A percentile compares a stretch with the other conserved stretches of the same genome.
Evolutionary conservation across 1,140 invertebrate genomes (phyloP).

Genomic region (Mactra quadrangularis): DNA sequence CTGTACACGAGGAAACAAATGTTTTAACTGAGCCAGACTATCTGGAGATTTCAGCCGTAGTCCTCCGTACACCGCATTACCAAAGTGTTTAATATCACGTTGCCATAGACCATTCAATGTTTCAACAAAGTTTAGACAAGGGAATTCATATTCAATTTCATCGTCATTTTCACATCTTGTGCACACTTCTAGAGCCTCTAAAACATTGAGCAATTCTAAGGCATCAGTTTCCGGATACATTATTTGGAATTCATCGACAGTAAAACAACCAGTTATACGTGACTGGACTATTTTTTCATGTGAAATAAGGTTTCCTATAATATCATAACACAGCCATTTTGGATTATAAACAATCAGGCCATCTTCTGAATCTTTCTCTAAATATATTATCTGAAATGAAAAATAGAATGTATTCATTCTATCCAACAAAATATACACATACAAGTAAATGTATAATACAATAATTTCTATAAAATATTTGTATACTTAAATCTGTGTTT

Average conservation of each 20-base stretch:
- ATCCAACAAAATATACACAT: background rate
- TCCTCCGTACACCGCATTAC: constrained; percentile 88
- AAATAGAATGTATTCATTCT: no score
- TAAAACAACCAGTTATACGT: constrained; percentile 90
- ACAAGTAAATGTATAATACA: background rate
- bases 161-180: constrained; percentile 90
- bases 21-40: constrained; percentile 86
- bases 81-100: constrained; percentile 86
- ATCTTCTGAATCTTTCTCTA: constrained; percentile 84
- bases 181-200: constrained; percentile 88
- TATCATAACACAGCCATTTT: constrained; percentile 89
- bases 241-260: constrained; percentile 91
- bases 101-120: constrained; percentile 90
- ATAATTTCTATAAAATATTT: no score
- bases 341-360: constrained; percentile 91
- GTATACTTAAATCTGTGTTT: no score
- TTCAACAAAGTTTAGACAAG: constrained; percentile 90
- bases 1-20: constrained; percentile 90
- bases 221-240: constrained; percentile 89
- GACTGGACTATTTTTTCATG: constrained; percentile 88
- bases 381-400: constrained; percentile 83
- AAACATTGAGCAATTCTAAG: constrained; percentile 77
- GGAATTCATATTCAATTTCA: constrained; percentile 92
- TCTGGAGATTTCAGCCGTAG: constrained; percentile 86
- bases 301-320: constrained; percentile 90